Percentiles rank a stretch among this genome's conserved stretches.
Evolutionary conservation across 1,140 invertebrate genomes (phyloP).

Genomic region (Acromyrmex heyeri): DNA sequence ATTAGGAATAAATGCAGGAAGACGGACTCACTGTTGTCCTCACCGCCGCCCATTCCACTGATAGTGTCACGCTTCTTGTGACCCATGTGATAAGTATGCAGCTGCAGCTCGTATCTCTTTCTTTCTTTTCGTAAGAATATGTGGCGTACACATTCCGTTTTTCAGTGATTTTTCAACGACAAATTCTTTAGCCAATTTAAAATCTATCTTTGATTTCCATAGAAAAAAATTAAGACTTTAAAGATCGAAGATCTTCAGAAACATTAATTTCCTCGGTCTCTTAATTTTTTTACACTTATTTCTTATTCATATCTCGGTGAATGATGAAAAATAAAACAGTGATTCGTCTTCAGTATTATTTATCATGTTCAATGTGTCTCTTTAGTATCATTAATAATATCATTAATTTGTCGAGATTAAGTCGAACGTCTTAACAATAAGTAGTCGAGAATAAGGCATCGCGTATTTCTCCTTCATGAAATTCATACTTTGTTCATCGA

Average conservation of each 20-base stretch:
- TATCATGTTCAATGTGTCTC: neutral
- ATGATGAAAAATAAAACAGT: neutral
- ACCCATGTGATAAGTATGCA: conserved; percentile 30
- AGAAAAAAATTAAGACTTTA: neutral
- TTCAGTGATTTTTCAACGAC: neutral
- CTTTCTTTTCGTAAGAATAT: neutral
- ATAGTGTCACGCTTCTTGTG: conserved; percentile 46
- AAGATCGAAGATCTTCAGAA: neutral
- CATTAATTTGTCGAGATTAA: conserved; percentile 24
- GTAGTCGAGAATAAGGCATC: neutral
- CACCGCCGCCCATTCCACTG: neutral
- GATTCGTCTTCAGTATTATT: neutral
- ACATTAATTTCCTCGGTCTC: neutral
- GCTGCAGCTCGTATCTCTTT: conserved; percentile 4
- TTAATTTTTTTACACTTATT: neutral
- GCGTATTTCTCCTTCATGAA: neutral
- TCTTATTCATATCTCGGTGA: neutral
- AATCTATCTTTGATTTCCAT: neutral
- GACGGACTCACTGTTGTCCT: conserved; percentile 2
- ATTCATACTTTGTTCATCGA: conserved; percentile 20
- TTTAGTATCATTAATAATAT: neutral
- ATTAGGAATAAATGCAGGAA: conserved; percentile 44
- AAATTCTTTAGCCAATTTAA: neutral
- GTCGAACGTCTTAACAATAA: neutral
- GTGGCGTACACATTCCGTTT: neutral